Evolutionary conservation across 2,797 vertebrate species (phyloP).

Genomic region (Lates japonicus): DNA sequence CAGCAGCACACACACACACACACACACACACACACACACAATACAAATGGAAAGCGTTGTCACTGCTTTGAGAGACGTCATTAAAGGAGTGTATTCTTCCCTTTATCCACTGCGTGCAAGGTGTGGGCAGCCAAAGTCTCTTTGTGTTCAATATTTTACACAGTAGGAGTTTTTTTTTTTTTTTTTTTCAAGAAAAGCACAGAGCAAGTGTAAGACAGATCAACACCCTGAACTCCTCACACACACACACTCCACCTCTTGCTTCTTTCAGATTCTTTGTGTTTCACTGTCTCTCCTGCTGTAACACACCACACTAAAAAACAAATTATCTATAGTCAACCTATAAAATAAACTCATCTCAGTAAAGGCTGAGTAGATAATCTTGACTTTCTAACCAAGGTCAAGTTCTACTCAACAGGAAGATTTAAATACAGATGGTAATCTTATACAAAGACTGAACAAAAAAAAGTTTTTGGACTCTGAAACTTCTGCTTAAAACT

Average conservation of each 20-base stretch:
- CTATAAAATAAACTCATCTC: background rate
- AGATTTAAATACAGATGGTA: background rate
- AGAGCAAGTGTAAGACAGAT: constrained; percentile 6
- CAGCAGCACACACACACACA: background rate
- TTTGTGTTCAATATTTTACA: constrained; percentile 39
- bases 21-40: too few relatives aligned
- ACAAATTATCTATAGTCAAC: background rate
- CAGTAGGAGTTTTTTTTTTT: constrained; percentile 12
- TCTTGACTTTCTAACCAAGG: constrained; percentile 13
- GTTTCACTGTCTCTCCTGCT: background rate
- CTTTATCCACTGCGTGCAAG: constrained; percentile 11
- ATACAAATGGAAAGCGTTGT: too few relatives aligned
- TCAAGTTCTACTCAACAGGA: background rate
- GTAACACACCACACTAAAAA: background rate
- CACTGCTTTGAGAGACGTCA: constrained; percentile 43
- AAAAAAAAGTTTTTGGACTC: background rate
- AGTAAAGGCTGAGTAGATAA: background rate
- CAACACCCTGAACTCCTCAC: background rate
- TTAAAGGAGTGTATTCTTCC: constrained; percentile 32
- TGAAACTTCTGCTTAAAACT: background rate
- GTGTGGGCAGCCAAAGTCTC: constrained; percentile 12
- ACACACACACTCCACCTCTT: background rate
- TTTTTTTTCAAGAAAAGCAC: background rate
- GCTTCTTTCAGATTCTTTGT: background rate
- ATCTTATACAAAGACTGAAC: background rate